phyloP scores from a whole-genome alignment of 2,113 vertebrate genomes.

The Damaliscus lunatus region DNA sequence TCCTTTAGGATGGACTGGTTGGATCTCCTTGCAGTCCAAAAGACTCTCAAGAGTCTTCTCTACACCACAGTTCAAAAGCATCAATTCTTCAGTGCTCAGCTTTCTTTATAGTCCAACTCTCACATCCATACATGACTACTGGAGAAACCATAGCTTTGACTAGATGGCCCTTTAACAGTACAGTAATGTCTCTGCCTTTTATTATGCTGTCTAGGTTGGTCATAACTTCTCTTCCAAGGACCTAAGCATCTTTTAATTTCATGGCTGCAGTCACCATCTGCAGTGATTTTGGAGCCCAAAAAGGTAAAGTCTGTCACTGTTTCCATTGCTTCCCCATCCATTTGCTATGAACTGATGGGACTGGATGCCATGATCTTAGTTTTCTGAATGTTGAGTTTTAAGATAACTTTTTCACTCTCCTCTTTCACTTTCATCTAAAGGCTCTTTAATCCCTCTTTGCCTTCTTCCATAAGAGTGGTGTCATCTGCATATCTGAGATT shows the following conservation, averaged over 20 bases:
- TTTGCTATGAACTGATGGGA: neutral
- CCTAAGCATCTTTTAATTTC: neutral
- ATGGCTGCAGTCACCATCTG: neutral
- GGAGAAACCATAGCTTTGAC: neutral
- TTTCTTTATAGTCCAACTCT: neutral
- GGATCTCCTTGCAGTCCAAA: neutral
- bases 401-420: neutral
- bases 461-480: neutral
- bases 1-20: neutral
- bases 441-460: neutral
- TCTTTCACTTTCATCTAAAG: neutral
- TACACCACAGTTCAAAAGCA: neutral
- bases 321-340: neutral
- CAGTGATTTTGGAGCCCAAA: neutral
- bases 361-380: neutral
- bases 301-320: neutral
- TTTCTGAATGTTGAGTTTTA: neutral
- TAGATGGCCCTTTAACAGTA: rapidly evolving
- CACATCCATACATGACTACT: neutral
- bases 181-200: neutral
- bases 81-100: rapidly evolving
- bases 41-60: neutral
- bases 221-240: neutral
- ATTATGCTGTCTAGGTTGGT: neutral
- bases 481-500: neutral